Evolutionary conservation across 2,888 invertebrate species (phyloP).

Genomic region (Cyclophora albipunctata): DNA sequence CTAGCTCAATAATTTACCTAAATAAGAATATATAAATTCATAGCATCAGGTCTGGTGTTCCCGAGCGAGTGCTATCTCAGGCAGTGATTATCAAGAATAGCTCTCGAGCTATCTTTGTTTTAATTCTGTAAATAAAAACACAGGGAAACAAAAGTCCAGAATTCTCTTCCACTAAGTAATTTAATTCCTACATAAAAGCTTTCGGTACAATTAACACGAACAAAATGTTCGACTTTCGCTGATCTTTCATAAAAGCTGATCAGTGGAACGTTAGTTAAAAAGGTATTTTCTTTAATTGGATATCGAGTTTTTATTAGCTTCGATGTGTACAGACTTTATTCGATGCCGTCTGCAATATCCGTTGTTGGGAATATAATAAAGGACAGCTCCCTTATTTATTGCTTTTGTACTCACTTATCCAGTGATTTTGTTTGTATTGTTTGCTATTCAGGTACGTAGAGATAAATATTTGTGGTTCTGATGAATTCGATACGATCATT

Average conservation of each 20-base stretch:
- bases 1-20: too few species aligned
- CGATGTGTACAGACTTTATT: slow-evolving; percentile 17
- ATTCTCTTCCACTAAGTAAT: slow-evolving; percentile 39
- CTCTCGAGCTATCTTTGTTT: too few species aligned
- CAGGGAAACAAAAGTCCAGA: slow-evolving; percentile 26
- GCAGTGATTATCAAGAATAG: too few species aligned
- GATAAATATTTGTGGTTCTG: too few species aligned
- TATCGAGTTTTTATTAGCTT: slow-evolving; percentile 32
- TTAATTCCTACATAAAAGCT: slow-evolving; percentile 40
- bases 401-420: too few species aligned
- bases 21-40: too few species aligned
- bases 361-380: slow-evolving; percentile 8
- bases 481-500: too few species aligned
- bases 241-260: slow-evolving; percentile 41
- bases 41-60: too few species aligned
- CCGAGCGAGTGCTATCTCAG: too few species aligned
- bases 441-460: too few species aligned
- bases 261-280: slow-evolving; percentile 36
- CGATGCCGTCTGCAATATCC: slow-evolving; percentile 19
- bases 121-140: slow-evolving; percentile 1
- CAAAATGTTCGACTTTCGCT: slow-evolving; percentile 29
- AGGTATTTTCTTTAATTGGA: slow-evolving; percentile 42
- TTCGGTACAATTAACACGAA: slow-evolving; percentile 23
- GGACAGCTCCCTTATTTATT: background rate
- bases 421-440: too few species aligned